A percentile compares a stretch with the other conserved stretches of the same genome.
Conservation (phyloP, 37 sponge, comb jelly and placozoan species). For the Lycopodina hypogea region DNA sequence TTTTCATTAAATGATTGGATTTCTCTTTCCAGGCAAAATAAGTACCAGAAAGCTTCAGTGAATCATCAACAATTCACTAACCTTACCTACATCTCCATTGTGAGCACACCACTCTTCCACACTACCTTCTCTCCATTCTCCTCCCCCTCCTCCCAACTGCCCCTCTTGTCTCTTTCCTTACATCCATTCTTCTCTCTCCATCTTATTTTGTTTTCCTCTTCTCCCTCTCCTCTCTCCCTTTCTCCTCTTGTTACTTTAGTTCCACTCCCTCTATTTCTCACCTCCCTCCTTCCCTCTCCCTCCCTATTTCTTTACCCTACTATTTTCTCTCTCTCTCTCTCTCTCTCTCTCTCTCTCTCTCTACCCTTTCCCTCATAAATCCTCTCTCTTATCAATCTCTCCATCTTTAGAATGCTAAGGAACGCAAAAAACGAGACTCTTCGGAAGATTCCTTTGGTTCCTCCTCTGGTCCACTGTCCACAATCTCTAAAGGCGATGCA, state of each 20-base stretch:
- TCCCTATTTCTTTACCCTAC: background rate
- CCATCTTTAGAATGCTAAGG: background rate
- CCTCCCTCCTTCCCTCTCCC: slow-evolving; percentile 4
- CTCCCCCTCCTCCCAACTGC: slow-evolving; percentile 1
- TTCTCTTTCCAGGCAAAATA: too few relatives aligned
- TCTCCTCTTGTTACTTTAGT: slow-evolving; percentile 2
- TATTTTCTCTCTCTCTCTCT: slow-evolving; percentile 9
- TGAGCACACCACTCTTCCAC: background rate
- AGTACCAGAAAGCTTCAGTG: too few relatives aligned
- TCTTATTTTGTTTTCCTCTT: slow-evolving; percentile 2
- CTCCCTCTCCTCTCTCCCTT: too few relatives aligned
- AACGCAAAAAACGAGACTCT: background rate
- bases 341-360: slow-evolving; percentile 14
- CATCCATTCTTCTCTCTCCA: slow-evolving; percentile 1
- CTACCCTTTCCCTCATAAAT: background rate
- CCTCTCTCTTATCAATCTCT: background rate
- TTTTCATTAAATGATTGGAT: too few relatives aligned
- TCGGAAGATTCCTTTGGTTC: background rate
- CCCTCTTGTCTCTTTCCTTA: background rate
- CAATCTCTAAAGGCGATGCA: background rate
- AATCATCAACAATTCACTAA: background rate
- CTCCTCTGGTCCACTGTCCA: background rate
- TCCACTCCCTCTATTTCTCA: slow-evolving; percentile 9
- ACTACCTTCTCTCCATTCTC: too few relatives aligned
- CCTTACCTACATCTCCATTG: slow-evolving; percentile 2